Percentiles rank a stretch among this genome's conserved stretches.
phyloP scores from a whole-genome alignment of 2,113 vertebrate species.

The Catharus minimus region DNA sequence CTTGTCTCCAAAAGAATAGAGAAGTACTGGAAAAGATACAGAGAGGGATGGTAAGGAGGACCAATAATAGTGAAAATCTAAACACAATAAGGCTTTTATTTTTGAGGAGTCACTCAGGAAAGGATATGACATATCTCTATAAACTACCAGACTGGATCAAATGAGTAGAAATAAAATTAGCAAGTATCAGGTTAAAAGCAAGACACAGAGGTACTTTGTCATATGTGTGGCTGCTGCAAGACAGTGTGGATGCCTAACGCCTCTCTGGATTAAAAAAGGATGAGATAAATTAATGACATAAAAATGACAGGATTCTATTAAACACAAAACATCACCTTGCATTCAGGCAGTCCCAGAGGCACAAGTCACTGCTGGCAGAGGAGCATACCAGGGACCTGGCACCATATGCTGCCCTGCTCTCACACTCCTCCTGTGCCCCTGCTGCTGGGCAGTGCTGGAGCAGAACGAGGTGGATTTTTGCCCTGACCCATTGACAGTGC shows the following conservation, averaged over 20 bases:
- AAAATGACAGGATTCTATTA: constrained; percentile 5
- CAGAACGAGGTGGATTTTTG: background rate
- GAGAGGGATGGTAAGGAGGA: background rate
- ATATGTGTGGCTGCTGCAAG: background rate
- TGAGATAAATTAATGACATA: constrained; percentile 3
- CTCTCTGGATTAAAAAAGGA: background rate
- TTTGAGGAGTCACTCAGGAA: background rate
- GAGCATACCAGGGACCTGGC: background rate
- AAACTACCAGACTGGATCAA: background rate
- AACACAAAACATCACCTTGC: background rate
- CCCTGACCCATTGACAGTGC: background rate
- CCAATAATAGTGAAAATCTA: background rate
- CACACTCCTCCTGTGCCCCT: background rate
- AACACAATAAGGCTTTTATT: background rate
- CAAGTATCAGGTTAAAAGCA: background rate
- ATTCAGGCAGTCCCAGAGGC: background rate
- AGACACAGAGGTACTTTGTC: background rate
- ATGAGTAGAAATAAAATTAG: background rate
- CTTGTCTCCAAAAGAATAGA: background rate
- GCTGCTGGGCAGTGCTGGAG: background rate
- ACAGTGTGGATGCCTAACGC: background rate
- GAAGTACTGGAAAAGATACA: background rate
- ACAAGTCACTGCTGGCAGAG: background rate
- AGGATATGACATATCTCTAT: background rate
- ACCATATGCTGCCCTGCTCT: background rate